A percentile compares a stretch with the other conserved stretches of the same genome.
phyloP scores from a whole-genome alignment of 1,140 invertebrate species.

The Brachionus plicatilis region DNA sequence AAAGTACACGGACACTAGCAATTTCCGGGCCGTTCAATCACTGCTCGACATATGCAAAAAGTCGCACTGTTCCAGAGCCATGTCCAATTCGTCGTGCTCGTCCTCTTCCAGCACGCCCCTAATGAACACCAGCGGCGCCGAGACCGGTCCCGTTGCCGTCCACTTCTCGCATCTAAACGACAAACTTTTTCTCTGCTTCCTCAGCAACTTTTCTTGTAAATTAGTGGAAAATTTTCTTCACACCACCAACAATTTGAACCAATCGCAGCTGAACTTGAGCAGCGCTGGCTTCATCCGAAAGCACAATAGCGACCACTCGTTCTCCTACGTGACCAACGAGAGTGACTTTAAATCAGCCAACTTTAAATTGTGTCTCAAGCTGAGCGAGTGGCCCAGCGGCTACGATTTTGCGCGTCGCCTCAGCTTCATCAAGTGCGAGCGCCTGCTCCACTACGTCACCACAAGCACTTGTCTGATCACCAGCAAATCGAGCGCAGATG shows the following conservation, averaged over 20 bases:
- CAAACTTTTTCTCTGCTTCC: conserved; percentile 11
- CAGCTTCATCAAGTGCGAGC: background rate
- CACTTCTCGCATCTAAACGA: background rate
- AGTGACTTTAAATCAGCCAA: background rate
- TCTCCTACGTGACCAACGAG: background rate
- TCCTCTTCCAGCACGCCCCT: background rate
- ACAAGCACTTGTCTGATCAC: background rate
- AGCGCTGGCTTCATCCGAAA: conserved; percentile 21
- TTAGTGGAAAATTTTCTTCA: conserved; percentile 10
- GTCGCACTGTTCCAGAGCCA: background rate
- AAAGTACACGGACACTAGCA: background rate
- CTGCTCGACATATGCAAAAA: background rate
- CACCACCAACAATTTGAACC: background rate
- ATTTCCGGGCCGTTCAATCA: background rate
- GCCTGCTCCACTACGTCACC: background rate
- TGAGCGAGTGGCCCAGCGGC: background rate
- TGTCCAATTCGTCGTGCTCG: background rate
- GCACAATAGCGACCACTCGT: conserved; percentile 12
- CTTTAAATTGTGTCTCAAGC: background rate
- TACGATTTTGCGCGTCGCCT: background rate
- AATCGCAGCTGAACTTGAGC: background rate
- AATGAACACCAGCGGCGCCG: background rate
- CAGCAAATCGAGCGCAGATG: background rate
- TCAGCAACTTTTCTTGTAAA: conserved; percentile 33
- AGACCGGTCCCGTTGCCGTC: background rate